Evolutionary conservation across 2,888 invertebrate species (phyloP).

Genomic region (Drosophila monieri): DNA sequence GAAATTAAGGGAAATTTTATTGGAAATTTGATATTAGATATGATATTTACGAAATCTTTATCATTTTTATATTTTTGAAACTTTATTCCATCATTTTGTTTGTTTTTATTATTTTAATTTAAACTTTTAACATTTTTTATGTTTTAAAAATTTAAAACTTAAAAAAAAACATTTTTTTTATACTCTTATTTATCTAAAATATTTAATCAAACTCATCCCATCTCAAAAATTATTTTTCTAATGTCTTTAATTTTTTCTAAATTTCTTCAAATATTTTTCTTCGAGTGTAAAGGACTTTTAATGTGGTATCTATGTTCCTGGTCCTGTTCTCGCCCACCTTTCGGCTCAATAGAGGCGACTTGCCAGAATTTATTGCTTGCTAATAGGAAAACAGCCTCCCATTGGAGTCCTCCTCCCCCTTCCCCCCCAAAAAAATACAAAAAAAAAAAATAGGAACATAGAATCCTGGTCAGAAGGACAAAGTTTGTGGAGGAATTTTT

Average conservation of each 20-base stretch:
- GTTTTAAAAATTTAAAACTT: too few relatives aligned
- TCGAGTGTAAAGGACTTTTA: constrained; percentile 14
- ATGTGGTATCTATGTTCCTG: constrained; percentile 45
- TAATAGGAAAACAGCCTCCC: constrained; percentile 48
- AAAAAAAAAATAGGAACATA: too few relatives aligned
- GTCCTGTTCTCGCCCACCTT: constrained; percentile 36
- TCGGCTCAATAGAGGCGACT: constrained; percentile 43
- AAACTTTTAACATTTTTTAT: too few relatives aligned
- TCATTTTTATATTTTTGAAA: too few relatives aligned
- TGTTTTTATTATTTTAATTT: too few relatives aligned
- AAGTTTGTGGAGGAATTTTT: constrained; percentile 37
- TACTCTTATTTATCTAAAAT: too few relatives aligned
- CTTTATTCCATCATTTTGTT: too few relatives aligned
- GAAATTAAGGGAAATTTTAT: not conserved
- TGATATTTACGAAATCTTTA: too few relatives aligned
- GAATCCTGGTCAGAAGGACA: constrained; percentile 37
- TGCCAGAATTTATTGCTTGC: constrained; percentile 48
- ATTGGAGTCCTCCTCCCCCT: not conserved
- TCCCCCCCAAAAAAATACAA: not conserved
- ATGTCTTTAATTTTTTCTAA: not conserved
- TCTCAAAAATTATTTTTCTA: not conserved
- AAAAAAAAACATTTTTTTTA: too few relatives aligned
- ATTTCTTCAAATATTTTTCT: not conserved
- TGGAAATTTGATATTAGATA: not conserved
- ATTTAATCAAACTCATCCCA: too few relatives aligned